A percentile compares a stretch with the other conserved stretches of the same genome.
phyloP scores from a whole-genome alignment of 2,888 invertebrate species.

The Folsomia candida region DNA sequence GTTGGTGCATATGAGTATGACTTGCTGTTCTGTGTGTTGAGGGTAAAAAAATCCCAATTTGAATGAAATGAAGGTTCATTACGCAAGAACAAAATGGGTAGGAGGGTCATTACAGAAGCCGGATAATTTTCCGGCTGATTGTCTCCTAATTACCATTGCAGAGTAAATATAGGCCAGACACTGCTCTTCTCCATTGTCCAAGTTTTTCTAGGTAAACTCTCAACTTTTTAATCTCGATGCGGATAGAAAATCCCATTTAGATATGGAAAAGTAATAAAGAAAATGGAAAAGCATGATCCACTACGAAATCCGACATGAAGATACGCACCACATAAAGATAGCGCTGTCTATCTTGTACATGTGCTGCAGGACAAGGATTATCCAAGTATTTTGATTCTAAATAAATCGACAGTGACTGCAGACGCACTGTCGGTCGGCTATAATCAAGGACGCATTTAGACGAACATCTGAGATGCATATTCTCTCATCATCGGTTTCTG shows the following conservation, averaged over 20 bases:
- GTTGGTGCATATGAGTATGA: background rate
- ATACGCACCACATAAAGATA: no score
- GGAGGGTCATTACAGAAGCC: conserved; percentile 15
- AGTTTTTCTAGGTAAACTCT: background rate
- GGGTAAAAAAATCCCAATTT: conserved; percentile 14
- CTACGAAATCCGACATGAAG: background rate
- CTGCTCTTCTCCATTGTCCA: background rate
- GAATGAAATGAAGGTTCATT: conserved; percentile 17
- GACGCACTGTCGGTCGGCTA: no score
- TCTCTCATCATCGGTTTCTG: no score
- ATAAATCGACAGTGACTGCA: no score
- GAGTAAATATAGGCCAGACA: conserved; percentile 18
- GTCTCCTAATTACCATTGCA: conserved; percentile 20
- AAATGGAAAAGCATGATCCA: conserved; percentile 6
- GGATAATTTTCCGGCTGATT: conserved; percentile 16
- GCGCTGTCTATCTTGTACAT: no score
- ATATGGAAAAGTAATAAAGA: conserved; percentile 13
- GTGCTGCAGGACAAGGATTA: no score
- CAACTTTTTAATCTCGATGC: background rate
- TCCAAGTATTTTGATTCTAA: no score
- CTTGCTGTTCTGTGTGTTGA: background rate
- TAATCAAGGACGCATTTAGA: no score
- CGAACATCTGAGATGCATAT: no score
- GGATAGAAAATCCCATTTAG: conserved; percentile 15
- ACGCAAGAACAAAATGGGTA: conserved; percentile 6